A percentile compares a stretch with the other conserved stretches of the same genome.
phyloP scores from a whole-genome alignment of 1,140 invertebrate species.

The Mactra quadrangularis region DNA sequence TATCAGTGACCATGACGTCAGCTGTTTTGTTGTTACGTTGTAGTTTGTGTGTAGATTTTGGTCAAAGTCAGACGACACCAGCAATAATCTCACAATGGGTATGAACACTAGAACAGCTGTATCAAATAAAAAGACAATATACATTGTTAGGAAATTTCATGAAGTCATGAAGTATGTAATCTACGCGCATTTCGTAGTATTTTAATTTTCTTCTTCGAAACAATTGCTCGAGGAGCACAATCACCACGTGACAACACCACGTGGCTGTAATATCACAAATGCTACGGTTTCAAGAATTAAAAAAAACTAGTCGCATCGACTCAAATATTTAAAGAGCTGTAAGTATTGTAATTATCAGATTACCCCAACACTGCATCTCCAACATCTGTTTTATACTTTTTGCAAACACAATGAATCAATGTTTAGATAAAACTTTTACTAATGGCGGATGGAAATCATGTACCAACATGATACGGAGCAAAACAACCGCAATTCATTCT shows the following conservation, averaged over 20 bases:
- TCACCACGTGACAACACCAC: not conserved
- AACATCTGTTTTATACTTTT: not conserved
- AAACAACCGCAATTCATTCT: too few relatives aligned
- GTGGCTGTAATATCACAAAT: too few relatives aligned
- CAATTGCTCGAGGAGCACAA: not conserved
- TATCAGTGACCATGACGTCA: constrained; percentile 47
- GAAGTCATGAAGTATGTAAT: not conserved
- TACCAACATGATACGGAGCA: too few relatives aligned
- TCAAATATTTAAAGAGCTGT: too few relatives aligned
- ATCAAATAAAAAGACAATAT: not conserved
- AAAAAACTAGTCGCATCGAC: too few relatives aligned
- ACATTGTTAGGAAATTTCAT: not conserved
- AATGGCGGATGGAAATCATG: not conserved
- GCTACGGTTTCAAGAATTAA: too few relatives aligned
- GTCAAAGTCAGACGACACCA: constrained; percentile 24
- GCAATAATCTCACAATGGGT: constrained; percentile 16
- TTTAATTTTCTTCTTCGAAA: not conserved
- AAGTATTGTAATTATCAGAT: not conserved
- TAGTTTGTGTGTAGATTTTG: not conserved
- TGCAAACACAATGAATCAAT: too few relatives aligned
- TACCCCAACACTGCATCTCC: not conserved
- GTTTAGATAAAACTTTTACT: too few relatives aligned
- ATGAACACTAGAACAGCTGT: constrained; percentile 33
- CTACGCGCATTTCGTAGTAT: not conserved
- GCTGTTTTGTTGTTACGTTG: constrained; percentile 37